Evolutionary conservation across 2,113 vertebrate genomes (phyloP).

Genomic region (Istiophorus platypterus): DNA sequence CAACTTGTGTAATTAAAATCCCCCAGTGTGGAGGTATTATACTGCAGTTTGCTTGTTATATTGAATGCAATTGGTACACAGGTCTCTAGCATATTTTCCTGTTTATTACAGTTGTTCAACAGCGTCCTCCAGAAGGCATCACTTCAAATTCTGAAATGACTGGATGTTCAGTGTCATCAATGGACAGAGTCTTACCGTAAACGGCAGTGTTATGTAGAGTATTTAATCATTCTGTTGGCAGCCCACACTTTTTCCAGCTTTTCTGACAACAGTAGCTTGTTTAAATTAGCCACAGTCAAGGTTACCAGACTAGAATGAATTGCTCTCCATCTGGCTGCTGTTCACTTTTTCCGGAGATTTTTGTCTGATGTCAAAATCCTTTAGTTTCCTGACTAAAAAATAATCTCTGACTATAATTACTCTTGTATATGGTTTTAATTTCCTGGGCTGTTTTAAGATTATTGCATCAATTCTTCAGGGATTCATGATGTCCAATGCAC

Average conservation of each 20-base stretch:
- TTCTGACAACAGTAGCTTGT: constrained; percentile 3
- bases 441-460: not conserved
- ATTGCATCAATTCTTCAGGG: not conserved
- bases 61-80: not conserved
- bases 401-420: not conserved
- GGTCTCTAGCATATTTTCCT: not conserved
- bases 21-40: too few species aligned
- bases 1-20: too few species aligned
- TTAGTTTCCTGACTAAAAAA: not conserved
- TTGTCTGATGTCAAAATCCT: not conserved
- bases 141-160: not conserved
- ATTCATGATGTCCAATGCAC: too few species aligned
- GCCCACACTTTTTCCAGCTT: not conserved
- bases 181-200: not conserved
- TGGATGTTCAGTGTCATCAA: not conserved
- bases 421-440: not conserved
- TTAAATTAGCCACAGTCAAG: constrained; percentile 12
- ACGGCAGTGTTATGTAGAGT: not conserved
- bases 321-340: not conserved
- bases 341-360: not conserved
- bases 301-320: constrained; percentile 8
- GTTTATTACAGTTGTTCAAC: not conserved
- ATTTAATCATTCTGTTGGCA: constrained; percentile 3
- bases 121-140: not conserved
- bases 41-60: not conserved